Percentiles rank a stretch among this genome's conserved stretches.
These are phyloP conservation scores for Oceanodroma leucorhoa DNA, from an alignment of 2,797 vertebrate species.

Conservation along the genomic window DNA sequence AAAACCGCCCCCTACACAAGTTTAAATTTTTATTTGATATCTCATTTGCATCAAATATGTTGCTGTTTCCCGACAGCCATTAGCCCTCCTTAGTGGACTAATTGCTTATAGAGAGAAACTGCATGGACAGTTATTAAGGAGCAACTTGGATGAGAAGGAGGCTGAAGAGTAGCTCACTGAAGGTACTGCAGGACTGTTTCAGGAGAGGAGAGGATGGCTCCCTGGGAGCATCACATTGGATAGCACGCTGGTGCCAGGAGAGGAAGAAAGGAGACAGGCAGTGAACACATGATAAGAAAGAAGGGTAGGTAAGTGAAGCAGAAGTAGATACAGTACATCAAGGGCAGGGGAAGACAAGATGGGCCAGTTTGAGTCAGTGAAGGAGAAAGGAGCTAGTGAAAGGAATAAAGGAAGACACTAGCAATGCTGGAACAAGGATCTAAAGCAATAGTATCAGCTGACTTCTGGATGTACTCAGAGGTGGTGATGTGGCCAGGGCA, in stretches of 20 bases:
- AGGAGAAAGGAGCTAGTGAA: background rate
- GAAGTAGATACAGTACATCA: background rate
- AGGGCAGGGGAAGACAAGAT: background rate
- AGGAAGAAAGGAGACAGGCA: background rate
- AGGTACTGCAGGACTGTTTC: background rate
- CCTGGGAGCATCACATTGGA: background rate
- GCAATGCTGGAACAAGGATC: background rate
- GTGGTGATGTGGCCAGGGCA: background rate
- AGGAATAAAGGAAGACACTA: background rate
- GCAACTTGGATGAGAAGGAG: background rate
- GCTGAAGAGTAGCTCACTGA: background rate
- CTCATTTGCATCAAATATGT: fast-evolving
- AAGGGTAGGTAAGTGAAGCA: background rate
- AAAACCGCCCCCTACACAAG: background rate
- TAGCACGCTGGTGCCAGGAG: background rate
- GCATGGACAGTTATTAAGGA: background rate
- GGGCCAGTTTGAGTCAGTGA: background rate
- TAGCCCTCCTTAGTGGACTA: background rate
- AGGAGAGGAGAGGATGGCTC: background rate
- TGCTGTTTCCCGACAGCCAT: background rate
- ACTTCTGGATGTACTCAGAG: background rate
- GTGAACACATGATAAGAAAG: background rate
- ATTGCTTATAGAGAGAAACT: background rate
- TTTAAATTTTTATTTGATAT: background rate
- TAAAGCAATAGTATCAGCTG: background rate